Evolutionary conservation across 1,140 invertebrate genomes (phyloP).

Genomic region (Uloborus diversus): DNA sequence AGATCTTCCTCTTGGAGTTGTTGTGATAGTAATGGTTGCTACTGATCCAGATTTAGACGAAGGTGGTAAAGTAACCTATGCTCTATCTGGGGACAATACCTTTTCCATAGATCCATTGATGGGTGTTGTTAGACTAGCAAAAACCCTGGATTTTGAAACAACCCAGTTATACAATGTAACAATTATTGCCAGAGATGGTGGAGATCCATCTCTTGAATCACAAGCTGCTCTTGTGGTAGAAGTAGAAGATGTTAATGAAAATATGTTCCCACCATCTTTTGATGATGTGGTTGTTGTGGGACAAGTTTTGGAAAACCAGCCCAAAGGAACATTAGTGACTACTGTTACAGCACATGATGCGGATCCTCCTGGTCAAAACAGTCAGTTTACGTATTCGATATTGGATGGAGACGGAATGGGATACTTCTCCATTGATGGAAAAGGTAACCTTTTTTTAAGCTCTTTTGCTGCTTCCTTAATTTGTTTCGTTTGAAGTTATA

Average conservation of each 20-base stretch:
- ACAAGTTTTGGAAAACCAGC: slow-evolving; percentile 77
- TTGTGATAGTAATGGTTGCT: slow-evolving; percentile 85
- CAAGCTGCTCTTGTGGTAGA: slow-evolving; percentile 57
- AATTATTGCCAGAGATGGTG: slow-evolving; percentile 57
- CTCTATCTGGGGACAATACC: slow-evolving; percentile 70
- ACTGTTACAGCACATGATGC: slow-evolving; percentile 80
- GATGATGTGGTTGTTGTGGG: slow-evolving; percentile 76
- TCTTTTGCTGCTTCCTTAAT: too few relatives aligned
- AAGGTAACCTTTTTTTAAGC: too few relatives aligned
- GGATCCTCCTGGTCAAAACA: slow-evolving; percentile 78
- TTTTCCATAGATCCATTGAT: slow-evolving; percentile 57
- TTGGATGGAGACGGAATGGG: slow-evolving; percentile 89
- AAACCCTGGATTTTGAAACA: slow-evolving; percentile 68
- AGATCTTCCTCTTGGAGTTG: slow-evolving; percentile 86
- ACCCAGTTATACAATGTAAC: slow-evolving; percentile 60
- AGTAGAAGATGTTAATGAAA: slow-evolving; percentile 60
- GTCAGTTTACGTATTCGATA: slow-evolving; percentile 85
- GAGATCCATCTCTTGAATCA: slow-evolving; percentile 51
- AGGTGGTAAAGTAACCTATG: slow-evolving; percentile 79
- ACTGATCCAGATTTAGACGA: slow-evolving; percentile 85
- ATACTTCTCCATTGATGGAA: slow-evolving; percentile 87
- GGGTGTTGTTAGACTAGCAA: slow-evolving; percentile 51
- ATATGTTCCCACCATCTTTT: slow-evolving; percentile 81
- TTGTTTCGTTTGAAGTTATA: too few relatives aligned
- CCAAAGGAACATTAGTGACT: slow-evolving; percentile 77